Evolutionary conservation across 2,113 vertebrate genomes (phyloP), one percentile per base, ranked within the genome.

Genomic region (human (Homo sapiens)): DNA sequence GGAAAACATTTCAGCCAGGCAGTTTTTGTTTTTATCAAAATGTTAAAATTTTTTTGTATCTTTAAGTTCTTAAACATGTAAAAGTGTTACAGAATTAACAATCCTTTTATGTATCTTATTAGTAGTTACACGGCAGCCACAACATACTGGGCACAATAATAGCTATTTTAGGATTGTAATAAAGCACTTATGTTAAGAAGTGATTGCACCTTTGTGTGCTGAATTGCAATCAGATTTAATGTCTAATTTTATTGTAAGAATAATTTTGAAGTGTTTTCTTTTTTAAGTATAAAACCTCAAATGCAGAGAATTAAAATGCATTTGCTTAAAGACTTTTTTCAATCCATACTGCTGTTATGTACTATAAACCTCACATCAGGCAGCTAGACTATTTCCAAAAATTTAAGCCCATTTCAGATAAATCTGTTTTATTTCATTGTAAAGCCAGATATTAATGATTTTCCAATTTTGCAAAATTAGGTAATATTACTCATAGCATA

Each of bases 221-320:
- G 64, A 94, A 92, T 50, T 85, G 23, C 14, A 43, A 83, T 75
- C 73, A 61, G 23, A 72, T 87, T 59, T 85, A 78, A 48, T 40
- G 59, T 52, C 72, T 92, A 84, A 89, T 93, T 70, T 97, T 57
- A 52, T 89, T 70, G 16, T 30, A 82, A 94, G 61, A 91, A 61
- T 55, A 6, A 61, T 90, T 70, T 68, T 57, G 35, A 64, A 90
- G 59, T 90, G 40, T 66, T 97, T 96, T 93, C 83, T 75, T 87
- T 82, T 57, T 81, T n/a, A 52, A 79, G 78, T 79, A 61, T 81
- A 61, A 93, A 78, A 22, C 32, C 12, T 18, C 88, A 80, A 78
- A 73, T 83, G n/a, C 32, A 66, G 66, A 96, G 23, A 93, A 92
- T 92, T 95, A 84, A 68, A 83, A 88, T 50, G 25, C 12, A n/a